Percentiles rank a stretch among this genome's conserved stretches.
Evolutionary conservation across 2,888 invertebrate genomes (phyloP).

Genomic region (Leptothorax acervorum): DNA sequence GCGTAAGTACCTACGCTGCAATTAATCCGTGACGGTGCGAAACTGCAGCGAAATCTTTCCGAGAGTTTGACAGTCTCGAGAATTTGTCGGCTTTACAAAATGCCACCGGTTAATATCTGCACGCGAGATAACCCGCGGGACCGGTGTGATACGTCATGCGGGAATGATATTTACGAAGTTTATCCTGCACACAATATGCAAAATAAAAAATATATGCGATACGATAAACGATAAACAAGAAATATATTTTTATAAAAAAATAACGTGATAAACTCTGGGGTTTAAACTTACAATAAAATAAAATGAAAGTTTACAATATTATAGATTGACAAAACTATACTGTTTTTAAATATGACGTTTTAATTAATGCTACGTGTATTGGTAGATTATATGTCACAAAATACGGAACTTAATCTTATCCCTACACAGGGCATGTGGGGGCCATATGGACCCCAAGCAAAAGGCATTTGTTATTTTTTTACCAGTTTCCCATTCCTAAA

Average conservation of each 20-base stretch:
- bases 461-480: no score
- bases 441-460: no score
- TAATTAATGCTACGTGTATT: not conserved
- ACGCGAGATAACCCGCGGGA: conserved; percentile 3
- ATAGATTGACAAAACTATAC: not conserved
- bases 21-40: conserved; percentile 24
- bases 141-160: not conserved
- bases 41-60: not conserved
- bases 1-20: not conserved
- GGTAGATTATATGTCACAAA: not conserved
- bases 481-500: no score
- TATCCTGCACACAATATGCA: not conserved
- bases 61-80: not conserved
- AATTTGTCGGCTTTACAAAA: not conserved
- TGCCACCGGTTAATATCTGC: not conserved
- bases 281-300: not conserved
- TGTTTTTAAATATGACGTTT: not conserved
- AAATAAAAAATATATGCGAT: conserved; percentile 13
- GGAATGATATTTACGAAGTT: not conserved
- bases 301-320: not conserved
- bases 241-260: conserved; percentile 5
- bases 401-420: not conserved
- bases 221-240: conserved; percentile 1
- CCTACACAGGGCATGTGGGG: no score
- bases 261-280: not conserved